Percentiles rank a stretch among this genome's conserved stretches.
phyloP scores from a whole-genome alignment of 2,888 invertebrate genomes.

The Spisula subtruncata region DNA sequence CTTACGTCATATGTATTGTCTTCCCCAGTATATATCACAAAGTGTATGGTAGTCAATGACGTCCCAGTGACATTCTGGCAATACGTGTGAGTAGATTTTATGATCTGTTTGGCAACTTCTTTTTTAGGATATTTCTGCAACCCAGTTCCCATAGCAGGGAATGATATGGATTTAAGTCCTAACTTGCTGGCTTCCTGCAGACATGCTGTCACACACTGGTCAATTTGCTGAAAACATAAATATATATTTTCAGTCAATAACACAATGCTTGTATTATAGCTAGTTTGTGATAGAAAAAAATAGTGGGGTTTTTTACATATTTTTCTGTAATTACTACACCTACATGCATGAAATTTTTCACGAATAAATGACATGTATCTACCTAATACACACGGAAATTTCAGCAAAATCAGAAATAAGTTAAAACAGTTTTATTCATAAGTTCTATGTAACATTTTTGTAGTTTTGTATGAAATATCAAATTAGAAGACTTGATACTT shows the following conservation, averaged over 20 bases:
- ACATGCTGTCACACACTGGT: conserved; percentile 59
- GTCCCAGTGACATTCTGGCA: conserved; percentile 48
- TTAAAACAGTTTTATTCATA: no score
- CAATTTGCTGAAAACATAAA: conserved; percentile 48
- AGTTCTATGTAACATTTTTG: no score
- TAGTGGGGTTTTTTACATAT: no score
- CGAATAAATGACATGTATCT: no score
- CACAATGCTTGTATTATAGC: no score
- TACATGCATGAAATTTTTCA: no score
- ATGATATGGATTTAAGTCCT: conserved; percentile 64
- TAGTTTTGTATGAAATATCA: no score
- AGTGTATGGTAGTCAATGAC: conserved; percentile 49
- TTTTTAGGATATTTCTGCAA: conserved; percentile 69
- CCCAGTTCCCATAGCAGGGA: conserved; percentile 76
- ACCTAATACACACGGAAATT: no score
- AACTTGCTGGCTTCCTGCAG: conserved; percentile 61
- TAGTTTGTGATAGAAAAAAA: no score
- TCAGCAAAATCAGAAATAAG: no score
- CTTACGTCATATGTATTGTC: conserved; percentile 53
- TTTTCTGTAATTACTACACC: no score
- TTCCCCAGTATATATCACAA: conserved; percentile 67
- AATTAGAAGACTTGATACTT: no score
- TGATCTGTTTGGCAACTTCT: conserved; percentile 56
- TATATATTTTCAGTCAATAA: neutral
- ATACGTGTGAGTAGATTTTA: conserved; percentile 61